Evolutionary conservation across 1,140 invertebrate species (phyloP).

Genomic region (Drosophila kohkoa): DNA sequence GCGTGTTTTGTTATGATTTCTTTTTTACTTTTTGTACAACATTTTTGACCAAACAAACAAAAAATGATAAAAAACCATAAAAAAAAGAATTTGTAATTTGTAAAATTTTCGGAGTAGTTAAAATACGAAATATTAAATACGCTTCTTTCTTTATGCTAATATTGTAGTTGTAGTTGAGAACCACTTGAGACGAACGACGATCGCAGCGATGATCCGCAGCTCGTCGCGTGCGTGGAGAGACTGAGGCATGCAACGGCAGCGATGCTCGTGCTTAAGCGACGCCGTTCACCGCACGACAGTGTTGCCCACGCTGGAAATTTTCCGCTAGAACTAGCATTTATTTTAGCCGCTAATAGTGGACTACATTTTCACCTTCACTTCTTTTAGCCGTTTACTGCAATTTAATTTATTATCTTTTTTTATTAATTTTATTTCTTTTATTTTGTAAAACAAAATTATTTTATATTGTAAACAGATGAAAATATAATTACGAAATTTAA

Average conservation of each 20-base stretch:
- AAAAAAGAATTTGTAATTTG: conserved; percentile 13
- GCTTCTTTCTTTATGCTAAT: conserved; percentile 36
- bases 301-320: conserved; percentile 10
- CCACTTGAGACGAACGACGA: conserved; percentile 42
- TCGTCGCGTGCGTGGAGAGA: conserved; percentile 63
- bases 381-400: not conserved
- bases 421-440: no score
- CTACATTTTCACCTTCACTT: not conserved
- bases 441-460: no score
- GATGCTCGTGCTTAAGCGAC: conserved; percentile 46
- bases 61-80: conserved; percentile 27
- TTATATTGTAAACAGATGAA: no score
- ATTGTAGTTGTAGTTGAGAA: conserved; percentile 3
- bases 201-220: conserved; percentile 62
- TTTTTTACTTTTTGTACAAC: conserved; percentile 15
- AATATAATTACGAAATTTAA: no score
- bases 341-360: conserved; percentile 1
- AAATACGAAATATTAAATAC: conserved; percentile 36
- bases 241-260: conserved; percentile 55
- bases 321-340: not conserved
- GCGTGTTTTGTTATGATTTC: conserved; percentile 10
- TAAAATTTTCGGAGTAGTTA: not conserved
- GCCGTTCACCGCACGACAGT: conserved; percentile 21
- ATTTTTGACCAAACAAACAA: conserved; percentile 22
- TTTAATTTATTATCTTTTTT: not conserved